Conservation (phyloP, 2,888 invertebrate species). For the Lagria hirta region DNA sequence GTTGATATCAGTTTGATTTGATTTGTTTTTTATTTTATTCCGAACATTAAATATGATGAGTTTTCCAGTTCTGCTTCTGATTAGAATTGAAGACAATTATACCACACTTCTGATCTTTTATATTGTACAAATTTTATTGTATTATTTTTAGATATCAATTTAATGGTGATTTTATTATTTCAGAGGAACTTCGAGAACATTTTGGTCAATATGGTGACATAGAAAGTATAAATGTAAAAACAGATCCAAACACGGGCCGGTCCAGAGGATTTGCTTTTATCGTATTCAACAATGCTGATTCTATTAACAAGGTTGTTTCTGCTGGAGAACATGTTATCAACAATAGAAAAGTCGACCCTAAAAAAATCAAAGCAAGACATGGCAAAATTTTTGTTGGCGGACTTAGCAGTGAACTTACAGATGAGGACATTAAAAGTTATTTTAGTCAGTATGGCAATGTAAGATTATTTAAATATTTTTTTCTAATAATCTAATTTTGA, state of each 20-base stretch:
- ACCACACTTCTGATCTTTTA: constrained; percentile 30
- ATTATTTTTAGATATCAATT: too few species aligned
- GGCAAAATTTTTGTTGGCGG: constrained; percentile 98
- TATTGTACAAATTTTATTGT: too few species aligned
- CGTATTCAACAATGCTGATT: constrained; percentile 84
- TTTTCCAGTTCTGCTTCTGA: constrained; percentile 45
- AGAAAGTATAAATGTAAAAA: constrained; percentile 95
- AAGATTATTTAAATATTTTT: too few species aligned
- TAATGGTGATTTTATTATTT: too few species aligned
- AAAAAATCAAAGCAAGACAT: constrained; percentile 92
- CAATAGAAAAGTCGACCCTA: constrained; percentile 94
- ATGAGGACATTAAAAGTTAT: constrained; percentile 91
- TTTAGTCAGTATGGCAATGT: constrained; percentile 92
- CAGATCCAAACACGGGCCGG: constrained; percentile 91
- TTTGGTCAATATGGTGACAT: constrained; percentile 93
- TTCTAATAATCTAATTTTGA: too few species aligned
- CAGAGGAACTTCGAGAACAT: constrained; percentile 95
- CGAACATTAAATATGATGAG: too few species aligned
- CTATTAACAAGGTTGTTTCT: constrained; percentile 88
- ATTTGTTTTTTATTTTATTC: too few species aligned
- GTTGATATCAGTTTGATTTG: too few species aligned
- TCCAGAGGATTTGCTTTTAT: constrained; percentile 98
- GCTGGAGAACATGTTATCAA: constrained; percentile 90
- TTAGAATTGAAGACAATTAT: constrained; percentile 35
- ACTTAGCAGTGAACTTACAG: constrained; percentile 86